phyloP scores from a whole-genome alignment of 1,140 invertebrate genomes.

The Zophobas morio region DNA sequence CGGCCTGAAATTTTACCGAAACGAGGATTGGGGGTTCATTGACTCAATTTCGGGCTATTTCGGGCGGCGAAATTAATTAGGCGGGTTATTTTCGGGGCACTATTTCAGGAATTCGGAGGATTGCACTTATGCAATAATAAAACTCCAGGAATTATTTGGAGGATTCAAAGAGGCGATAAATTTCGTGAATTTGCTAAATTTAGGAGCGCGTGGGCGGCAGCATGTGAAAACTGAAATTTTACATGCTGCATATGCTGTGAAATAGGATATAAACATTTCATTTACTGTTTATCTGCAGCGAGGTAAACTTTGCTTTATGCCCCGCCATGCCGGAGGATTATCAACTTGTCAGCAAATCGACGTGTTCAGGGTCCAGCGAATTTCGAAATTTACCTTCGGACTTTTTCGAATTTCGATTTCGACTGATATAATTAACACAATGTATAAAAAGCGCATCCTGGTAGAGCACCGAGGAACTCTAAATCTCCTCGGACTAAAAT shows the following conservation, averaged over 20 bases:
- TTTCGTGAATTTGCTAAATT: conserved; percentile 25
- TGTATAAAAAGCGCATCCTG: too few relatives aligned
- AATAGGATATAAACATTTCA: conserved; percentile 41
- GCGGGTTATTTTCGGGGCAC: conserved; percentile 14
- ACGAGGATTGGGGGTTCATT: conserved; percentile 8
- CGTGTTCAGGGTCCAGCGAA: too few relatives aligned
- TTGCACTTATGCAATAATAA: conserved; percentile 35
- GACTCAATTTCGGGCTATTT: conserved; percentile 25
- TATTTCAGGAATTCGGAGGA: conserved; percentile 25
- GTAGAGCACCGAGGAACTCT: too few relatives aligned
- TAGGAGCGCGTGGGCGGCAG: conserved; percentile 10
- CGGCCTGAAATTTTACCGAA: neutral
- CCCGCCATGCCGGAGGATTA: too few relatives aligned
- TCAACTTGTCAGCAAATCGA: too few relatives aligned
- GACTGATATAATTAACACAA: too few relatives aligned
- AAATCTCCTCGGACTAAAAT: too few relatives aligned
- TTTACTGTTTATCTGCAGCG: conserved; percentile 22
- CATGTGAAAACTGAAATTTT: conserved; percentile 43
- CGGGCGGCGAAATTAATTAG: conserved; percentile 9
- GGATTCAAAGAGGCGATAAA: conserved; percentile 14
- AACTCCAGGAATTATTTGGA: conserved; percentile 7
- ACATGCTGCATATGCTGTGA: conserved; percentile 36
- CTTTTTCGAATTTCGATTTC: too few relatives aligned
- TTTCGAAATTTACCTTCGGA: too few relatives aligned
- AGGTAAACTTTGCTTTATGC: neutral